phyloP scores from a whole-genome alignment of 2,113 vertebrate species.

The Pagrus major region DNA sequence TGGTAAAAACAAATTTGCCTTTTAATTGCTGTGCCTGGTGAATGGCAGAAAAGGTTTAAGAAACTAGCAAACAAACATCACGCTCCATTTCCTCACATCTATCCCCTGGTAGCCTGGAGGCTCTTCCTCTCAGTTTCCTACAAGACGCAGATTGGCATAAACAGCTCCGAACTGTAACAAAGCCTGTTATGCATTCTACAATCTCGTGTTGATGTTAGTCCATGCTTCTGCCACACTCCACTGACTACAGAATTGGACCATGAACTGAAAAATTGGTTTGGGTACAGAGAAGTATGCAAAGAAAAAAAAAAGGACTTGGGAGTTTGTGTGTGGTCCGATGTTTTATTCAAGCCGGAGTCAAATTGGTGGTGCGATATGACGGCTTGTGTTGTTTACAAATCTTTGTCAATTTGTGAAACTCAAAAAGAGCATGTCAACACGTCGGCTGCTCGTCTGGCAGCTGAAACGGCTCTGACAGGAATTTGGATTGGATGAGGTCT shows the following conservation, averaged over 20 bases:
- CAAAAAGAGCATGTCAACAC: constrained; percentile 65
- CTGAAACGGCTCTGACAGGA: constrained; percentile 49
- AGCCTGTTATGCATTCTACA: constrained; percentile 70
- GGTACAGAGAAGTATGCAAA: constrained; percentile 51
- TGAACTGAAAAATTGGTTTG: constrained; percentile 80
- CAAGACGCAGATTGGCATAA: constrained; percentile 46
- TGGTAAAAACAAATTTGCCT: neutral
- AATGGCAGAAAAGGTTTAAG: constrained; percentile 4
- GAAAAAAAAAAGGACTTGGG: neutral
- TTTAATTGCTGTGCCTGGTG: constrained; percentile 3
- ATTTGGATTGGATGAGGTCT: constrained; percentile 42
- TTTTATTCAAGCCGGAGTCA: constrained; percentile 71
- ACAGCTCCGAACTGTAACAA: constrained; percentile 66
- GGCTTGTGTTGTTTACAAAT: constrained; percentile 76
- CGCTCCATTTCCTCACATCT: constrained; percentile 8
- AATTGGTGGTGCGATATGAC: constrained; percentile 62
- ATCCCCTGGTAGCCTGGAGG: constrained; percentile 23
- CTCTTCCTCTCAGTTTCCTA: constrained; percentile 21
- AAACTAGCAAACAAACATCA: constrained; percentile 26
- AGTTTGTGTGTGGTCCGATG: constrained; percentile 64
- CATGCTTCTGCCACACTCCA: constrained; percentile 62
- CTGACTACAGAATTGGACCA: constrained; percentile 70
- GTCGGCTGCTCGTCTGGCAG: constrained; percentile 34
- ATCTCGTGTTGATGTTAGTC: constrained; percentile 63
- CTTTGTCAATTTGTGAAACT: constrained; percentile 78